Evolutionary conservation across 2,113 vertebrate genomes (phyloP).

Genomic region (Ornithorhynchus anatinus): DNA sequence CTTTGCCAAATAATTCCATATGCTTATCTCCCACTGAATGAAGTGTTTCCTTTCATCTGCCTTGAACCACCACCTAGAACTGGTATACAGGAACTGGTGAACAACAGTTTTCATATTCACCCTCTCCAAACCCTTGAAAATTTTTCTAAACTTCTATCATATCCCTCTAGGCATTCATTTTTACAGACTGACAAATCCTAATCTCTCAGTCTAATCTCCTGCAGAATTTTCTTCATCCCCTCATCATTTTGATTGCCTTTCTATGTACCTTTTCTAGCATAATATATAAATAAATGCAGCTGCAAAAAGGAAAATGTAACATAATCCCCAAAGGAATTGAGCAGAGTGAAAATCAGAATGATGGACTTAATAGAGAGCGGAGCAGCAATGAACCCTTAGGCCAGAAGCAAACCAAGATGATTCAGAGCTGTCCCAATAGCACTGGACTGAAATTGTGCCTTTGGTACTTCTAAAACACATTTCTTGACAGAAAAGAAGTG

Average conservation of each 20-base stretch:
- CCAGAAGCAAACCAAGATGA: neutral
- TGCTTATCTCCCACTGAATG: too few species aligned
- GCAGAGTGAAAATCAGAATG: neutral
- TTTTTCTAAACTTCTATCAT: too few species aligned
- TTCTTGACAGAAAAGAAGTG: neutral
- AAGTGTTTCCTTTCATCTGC: neutral
- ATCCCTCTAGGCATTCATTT: neutral
- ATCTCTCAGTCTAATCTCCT: too few species aligned
- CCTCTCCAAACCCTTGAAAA: neutral
- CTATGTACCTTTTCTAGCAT: too few species aligned
- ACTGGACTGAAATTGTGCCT: neutral
- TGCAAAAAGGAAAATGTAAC: neutral
- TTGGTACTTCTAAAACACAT: neutral
- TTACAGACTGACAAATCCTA: neutral
- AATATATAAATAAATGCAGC: too few species aligned
- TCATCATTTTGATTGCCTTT: too few species aligned
- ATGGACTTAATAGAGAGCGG: neutral
- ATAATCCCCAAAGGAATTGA: neutral
- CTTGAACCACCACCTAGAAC: neutral
- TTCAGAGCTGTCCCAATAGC: neutral
- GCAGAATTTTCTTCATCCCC: too few species aligned
- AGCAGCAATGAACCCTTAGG: neutral
- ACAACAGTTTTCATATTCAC: neutral
- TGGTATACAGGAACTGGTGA: neutral
- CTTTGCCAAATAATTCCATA: constrained; percentile 38